Percentiles rank a stretch among this genome's conserved stretches.
Evolutionary conservation across 2,797 vertebrate genomes (phyloP).

Genomic region (Enteromius thamalakanensis): DNA sequence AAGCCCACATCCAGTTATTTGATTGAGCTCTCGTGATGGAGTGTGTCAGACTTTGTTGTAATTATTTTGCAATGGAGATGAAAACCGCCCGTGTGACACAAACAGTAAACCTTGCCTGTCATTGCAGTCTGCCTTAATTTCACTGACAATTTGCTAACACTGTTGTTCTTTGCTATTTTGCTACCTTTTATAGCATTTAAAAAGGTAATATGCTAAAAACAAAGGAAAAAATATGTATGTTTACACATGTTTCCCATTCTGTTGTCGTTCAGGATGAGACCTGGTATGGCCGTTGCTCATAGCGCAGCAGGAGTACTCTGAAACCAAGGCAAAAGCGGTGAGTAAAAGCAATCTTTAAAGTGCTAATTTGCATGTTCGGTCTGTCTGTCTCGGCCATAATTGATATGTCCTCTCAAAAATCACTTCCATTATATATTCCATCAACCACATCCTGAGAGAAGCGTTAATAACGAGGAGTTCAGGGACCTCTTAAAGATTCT

Average conservation of each 20-base stretch:
- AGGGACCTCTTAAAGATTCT: constrained; percentile 40
- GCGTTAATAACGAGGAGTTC: constrained; percentile 39
- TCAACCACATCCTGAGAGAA: constrained; percentile 47
- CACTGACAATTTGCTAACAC: not conserved
- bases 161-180: not conserved
- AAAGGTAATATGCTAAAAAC: not conserved
- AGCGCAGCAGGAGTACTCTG: constrained; percentile 67
- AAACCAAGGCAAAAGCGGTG: constrained; percentile 74
- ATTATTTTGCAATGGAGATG: constrained; percentile 31
- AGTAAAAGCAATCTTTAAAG: constrained; percentile 68
- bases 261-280: constrained; percentile 76
- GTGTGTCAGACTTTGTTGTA: constrained; percentile 37
- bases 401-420: constrained; percentile 54
- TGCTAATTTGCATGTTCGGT: constrained; percentile 64
- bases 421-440: constrained; percentile 51
- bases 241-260: constrained; percentile 42
- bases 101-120: constrained; percentile 3
- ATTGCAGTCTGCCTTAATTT: not conserved
- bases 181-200: not conserved
- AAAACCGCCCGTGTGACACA: constrained; percentile 16
- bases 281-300: constrained; percentile 72
- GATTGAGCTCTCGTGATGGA: constrained; percentile 29
- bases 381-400: constrained; percentile 53
- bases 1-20: constrained; percentile 36
- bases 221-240: not conserved